Conservation (phyloP, 2,113 vertebrate genomes). For the Notarius quadriscutis region DNA sequence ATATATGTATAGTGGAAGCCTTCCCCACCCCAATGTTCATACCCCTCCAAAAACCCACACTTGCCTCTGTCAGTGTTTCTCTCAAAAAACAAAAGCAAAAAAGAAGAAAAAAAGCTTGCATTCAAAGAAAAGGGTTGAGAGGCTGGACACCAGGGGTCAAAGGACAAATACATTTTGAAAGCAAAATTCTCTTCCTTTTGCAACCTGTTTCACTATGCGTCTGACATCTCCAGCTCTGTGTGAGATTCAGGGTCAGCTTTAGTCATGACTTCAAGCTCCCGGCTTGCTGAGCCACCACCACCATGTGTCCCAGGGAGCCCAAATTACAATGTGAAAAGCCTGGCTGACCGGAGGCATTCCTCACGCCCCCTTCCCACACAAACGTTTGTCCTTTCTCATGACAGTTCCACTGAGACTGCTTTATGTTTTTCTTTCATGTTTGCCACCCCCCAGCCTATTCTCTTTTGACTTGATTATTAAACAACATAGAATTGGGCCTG, state of each 20-base stretch:
- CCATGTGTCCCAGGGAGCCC: conserved; percentile 79
- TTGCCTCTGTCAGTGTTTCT: conserved; percentile 65
- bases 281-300: conserved; percentile 77
- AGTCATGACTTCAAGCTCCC: conserved; percentile 79
- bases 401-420: conserved; percentile 75
- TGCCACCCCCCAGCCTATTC: conserved; percentile 29
- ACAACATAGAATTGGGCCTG: conserved; percentile 72
- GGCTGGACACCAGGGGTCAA: conserved; percentile 69
- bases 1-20: conserved; percentile 78
- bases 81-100: conserved; percentile 46
- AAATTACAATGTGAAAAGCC: conserved; percentile 87
- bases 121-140: conserved; percentile 72
- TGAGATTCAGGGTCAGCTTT: conserved; percentile 81
- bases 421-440: conserved; percentile 59
- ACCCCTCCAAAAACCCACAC: conserved; percentile 55
- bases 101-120: conserved; percentile 61
- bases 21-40: conserved; percentile 13
- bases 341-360: conserved; percentile 77
- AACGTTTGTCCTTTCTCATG: conserved; percentile 69
- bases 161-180: conserved; percentile 82
- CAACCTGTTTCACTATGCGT: conserved; percentile 86
- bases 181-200: conserved; percentile 81
- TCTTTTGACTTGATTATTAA: conserved; percentile 76
- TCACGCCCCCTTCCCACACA: conserved; percentile 60
- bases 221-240: conserved; percentile 79